Evolutionary conservation across 2,113 vertebrate genomes (phyloP), one percentile per base, ranked within the genome.

Genomic region (Salvelinus sp.): DNA sequence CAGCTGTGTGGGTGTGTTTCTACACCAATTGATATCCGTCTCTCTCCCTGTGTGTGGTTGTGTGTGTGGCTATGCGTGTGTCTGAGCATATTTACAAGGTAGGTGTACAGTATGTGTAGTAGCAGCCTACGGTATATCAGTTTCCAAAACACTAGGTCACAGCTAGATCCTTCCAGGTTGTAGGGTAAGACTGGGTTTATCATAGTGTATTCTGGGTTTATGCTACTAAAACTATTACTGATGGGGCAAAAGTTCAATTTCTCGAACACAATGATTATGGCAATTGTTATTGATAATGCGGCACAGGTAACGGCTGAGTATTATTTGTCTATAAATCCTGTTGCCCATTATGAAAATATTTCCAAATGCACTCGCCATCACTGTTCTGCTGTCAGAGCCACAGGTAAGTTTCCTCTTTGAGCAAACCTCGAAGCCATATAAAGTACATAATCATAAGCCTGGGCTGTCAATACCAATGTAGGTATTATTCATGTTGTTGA

Each of bases 1-100:
- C 86, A 90, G 88, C 89, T 91, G 88, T 86, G 85, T 77, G 33
- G 79, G 78, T 60, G 27, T 60, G 76, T 81, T 73, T 30, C 6
- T 63, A 58, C 67, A 79, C 85, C 77, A 86, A 83, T 83, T 90
- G 82, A 85, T 90, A 44, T 44, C 38, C 9, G 9, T 44, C 87
- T 81, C 80, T 79, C 20, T 62, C 20, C 28, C 66, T 68, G 86
- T 88, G 86, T 82, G 82, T 20, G 14, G 4, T 16, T 6, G 79
- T 64, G 80, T 82, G 81, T 84, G 82, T 13, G 20, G 80, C 79
- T 86, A 80, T 76, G 82, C 76, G 77, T 84, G 79, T 62, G 58
- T 85, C 69, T 70, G 63, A 81, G 75, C 67, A 74, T 88, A 81
- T 84, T 86, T 83, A 82, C 81, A 28, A 70, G 76, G 79, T 66